These are phyloP conservation scores for Oryzaephilus surinamensis DNA, from an alignment of 1,140 invertebrate genomes.

Conservation along the genomic window DNA sequence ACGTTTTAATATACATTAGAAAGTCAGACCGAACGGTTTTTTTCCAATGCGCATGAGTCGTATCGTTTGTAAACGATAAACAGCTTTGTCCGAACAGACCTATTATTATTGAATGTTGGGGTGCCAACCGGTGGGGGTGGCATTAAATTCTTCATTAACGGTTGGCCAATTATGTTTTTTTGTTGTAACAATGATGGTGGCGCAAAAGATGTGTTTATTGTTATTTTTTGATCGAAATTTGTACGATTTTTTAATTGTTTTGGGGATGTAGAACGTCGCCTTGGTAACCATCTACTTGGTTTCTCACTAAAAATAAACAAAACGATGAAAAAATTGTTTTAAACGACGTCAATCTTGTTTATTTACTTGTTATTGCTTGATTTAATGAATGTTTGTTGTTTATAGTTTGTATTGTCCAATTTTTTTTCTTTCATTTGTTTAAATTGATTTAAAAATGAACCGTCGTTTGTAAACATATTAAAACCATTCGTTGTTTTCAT, in stretches of 20 bases:
- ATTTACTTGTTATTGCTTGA: conserved; percentile 9
- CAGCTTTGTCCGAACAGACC: too few species aligned
- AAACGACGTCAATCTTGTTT: too few species aligned
- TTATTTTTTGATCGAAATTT: conserved; percentile 31
- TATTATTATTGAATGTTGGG: too few species aligned
- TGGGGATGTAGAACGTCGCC: conserved; percentile 19
- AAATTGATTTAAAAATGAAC: conserved; percentile 69
- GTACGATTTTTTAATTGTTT: conserved; percentile 17
- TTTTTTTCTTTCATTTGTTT: conserved; percentile 51
- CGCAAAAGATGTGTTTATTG: conserved; percentile 25
- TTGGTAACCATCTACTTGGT: conserved; percentile 25
- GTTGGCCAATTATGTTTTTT: conserved; percentile 17
- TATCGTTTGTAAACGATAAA: neutral
- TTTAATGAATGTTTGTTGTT: conserved; percentile 31
- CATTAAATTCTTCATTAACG: conserved; percentile 23
- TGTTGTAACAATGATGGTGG: conserved; percentile 11
- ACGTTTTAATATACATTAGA: too few species aligned
- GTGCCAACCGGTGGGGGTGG: conserved; percentile 13
- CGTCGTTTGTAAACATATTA: conserved; percentile 70
- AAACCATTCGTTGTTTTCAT: too few species aligned
- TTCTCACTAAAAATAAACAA: conserved; percentile 16
- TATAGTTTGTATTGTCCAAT: conserved; percentile 24
- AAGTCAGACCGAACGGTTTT: too few species aligned
- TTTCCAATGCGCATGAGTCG: too few species aligned
- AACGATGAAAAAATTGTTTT: too few species aligned